Evolutionary conservation across 92 coral and sea anemone species (phyloP), one percentile per base, ranked within the genome.

Genomic region (Actinostola sp.): DNA sequence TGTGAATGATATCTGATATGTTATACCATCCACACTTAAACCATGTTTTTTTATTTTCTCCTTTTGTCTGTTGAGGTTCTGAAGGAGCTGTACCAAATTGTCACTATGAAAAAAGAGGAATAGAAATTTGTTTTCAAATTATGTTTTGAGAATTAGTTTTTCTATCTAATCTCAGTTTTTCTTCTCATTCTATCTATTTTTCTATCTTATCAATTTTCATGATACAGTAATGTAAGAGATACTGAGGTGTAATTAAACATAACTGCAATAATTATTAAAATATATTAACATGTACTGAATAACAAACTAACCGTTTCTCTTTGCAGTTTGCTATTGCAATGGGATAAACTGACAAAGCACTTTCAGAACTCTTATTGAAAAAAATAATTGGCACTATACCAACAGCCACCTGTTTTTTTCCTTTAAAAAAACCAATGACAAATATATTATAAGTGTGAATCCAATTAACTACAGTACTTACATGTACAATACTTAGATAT

Each of bases 281-380:
- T 32, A 38, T 23, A 5, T 5, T 41, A 24, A 5, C n/a, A 5
- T n/a, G n/a, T n/a, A n/a, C n/a, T n/a, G n/a, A n/a, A n/a, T n/a
- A n/a, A n/a, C n/a, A n/a, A n/a, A n/a, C n/a, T n/a, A 2, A 43
- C 62, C 70, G 32, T 33, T 55, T 34, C 44, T 71, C 77, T 38
- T 71, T 71, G 26, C 77, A 71, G 60, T 71, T 71, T 26, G 48
- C 77, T 48, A 71, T 71, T 9, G 77, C 77, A 27, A 73, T n/a
- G 0, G 79, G 69, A 32, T 58, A 73, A 8, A 73, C 68, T 35
- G 79, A 73, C 38, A 73, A 49, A 10, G 42, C 52, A 42, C 79
- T 73, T 24, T 73, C 79, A 26, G 79, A 58, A 30, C 79, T 73
- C 50, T 73, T 73, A 28, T 17, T 1, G n/a, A 7, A 2, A 25